Base-by-base conservation (phyloP, 2,113 vertebrate genomes). In the Xyrauchen texanus region DNA sequence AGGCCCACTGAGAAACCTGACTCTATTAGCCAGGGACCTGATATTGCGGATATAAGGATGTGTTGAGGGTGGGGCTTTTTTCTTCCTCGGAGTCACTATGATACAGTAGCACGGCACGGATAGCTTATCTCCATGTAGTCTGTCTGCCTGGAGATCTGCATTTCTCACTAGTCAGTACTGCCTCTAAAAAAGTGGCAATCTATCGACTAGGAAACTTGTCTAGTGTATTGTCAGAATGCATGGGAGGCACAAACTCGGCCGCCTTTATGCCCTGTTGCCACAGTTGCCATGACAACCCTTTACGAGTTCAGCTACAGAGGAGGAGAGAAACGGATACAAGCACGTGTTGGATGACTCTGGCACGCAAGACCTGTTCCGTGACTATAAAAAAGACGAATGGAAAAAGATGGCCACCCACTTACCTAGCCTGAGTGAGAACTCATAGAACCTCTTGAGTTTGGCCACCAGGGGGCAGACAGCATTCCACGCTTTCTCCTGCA, bases 361-460 rank as follows among this genome's bases (percentile, higher is more conserved):
- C 21, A 34, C 21, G 21, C 21, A 34, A 34, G 21, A 34, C 21
- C 21, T 34, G 21, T 34, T 34, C 21, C 21, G 21, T 34, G 21
- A 34, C 21, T 34, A 34, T 64, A 69, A 13, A 16, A 15, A 34
- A 45, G 12, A 44, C 21, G 16, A 3, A 42, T 21, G 55, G 7
- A 53, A 52, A 34, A n/a, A 13, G 16, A 9, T 52, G 15, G n/a
- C 8, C 64, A 67, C 7, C 58, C 68, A 78, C 93, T 94, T 89
- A 97, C 96, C 96, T 86, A 97, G 89, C 73, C 96, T 86, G 34
- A 97, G 93, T 8, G 96, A 97, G 83, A 97, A 97, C 91, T 97
- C 95, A 0, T 97, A 97, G 88, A 96, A 97, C 9, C 95, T 92
- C 82, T 97, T 97, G 80, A 97, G 94, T 83, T 97, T 96, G 81